Percentiles rank a stretch among this genome's conserved stretches.
Conservation (phyloP, 2,113 vertebrate species). For the Oreotrochilus melanogaster region DNA sequence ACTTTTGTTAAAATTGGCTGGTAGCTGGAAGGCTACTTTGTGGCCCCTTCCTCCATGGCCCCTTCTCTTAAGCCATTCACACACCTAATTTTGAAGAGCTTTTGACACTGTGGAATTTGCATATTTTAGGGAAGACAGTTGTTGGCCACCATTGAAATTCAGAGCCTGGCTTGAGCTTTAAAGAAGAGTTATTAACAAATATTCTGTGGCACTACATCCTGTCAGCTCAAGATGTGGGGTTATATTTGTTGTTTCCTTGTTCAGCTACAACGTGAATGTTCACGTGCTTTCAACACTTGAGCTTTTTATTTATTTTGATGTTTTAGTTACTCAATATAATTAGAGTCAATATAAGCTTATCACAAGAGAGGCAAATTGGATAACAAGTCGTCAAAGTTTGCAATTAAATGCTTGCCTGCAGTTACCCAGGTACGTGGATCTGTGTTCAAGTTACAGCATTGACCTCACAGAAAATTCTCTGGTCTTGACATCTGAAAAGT, state of each 20-base stretch:
- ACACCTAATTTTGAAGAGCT: background rate
- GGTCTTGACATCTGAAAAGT: background rate
- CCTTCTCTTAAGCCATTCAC: background rate
- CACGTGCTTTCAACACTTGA: background rate
- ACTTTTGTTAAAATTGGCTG: background rate
- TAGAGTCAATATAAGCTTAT: background rate
- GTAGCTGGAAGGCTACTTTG: background rate
- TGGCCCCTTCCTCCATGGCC: background rate
- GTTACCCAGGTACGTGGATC: background rate
- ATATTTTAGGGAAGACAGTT: background rate
- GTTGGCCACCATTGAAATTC: background rate
- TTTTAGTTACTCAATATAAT: background rate
- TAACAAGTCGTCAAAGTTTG: background rate
- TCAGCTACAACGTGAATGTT: background rate
- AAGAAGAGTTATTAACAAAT: background rate
- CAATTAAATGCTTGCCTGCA: background rate
- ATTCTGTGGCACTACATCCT: background rate
- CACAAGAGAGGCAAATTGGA: background rate
- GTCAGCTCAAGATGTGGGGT: background rate
- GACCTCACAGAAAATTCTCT: background rate
- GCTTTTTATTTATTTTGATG: background rate
- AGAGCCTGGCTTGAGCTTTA: background rate
- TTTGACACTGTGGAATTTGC: background rate
- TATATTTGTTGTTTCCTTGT: background rate
- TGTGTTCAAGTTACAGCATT: background rate